Base-by-base conservation (phyloP, 1,140 invertebrate genomes). In the Manduca sexta region DNA sequence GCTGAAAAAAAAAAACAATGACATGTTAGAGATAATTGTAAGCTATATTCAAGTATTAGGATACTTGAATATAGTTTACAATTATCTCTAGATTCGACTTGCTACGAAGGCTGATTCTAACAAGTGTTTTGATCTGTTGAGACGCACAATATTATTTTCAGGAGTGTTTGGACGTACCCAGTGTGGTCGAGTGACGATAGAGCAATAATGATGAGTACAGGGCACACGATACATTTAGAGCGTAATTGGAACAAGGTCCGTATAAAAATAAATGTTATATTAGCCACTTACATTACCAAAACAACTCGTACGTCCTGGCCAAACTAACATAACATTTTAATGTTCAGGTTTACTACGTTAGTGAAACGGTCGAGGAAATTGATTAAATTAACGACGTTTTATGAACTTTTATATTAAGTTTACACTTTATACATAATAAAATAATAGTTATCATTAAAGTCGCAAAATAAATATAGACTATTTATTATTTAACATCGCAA, bases 161-260 rank as follows among this genome's bases (percentile, higher is more conserved):
- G 21, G 21, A 26, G 4, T 26, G 21, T 26, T 26, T 26, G 21
- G 21, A 26, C 21, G 21, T 26, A 26, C 21, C 4, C 4, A 26
- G 21, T 26, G 21, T 6, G 11, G 10, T 8, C 26, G 11, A 17
- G 14, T 17, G 40, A 42, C 40, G 13, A 11, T 14, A 29, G 41
- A 30, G 26, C 12, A 30, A 11, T 13, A 30, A 43, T 43, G 12
- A 33, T 18, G 15, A 50, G 41, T 52, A 40, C 45, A 47, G 34
- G 49, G 46, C 42, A 40, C 34, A 41, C 15, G 21, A 33, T 48
- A 40, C 49, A 57, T 40, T 51, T 51, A 51, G 29, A 45, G 3
- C 29, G 51, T 46, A 74, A 65, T 45, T 69, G 57, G 72, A 49
- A 46, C 69, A 69, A 76, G 73, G 68, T 47, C 64, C 40, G 51